Base-by-base conservation (phyloP, 2,797 vertebrate genomes). In the Cichlasoma orientale region DNA sequence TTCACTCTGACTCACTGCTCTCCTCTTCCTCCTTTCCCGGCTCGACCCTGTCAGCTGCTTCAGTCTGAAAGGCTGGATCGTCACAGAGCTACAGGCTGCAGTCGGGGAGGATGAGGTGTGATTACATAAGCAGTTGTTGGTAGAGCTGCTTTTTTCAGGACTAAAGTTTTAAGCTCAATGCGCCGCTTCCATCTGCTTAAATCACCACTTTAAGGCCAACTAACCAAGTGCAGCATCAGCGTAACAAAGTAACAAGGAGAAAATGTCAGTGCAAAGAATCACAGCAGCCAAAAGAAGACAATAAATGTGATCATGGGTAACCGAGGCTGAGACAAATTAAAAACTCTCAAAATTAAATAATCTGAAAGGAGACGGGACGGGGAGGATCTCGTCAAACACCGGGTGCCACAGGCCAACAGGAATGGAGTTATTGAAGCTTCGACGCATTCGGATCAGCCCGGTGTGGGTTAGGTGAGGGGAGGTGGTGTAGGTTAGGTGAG, bases 31-130 rank as follows among this genome's bases (percentile, higher is more conserved):
- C 16, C 61, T 36, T 85, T 25, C 23, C 29, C 78, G n/a, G n/a
- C n/a, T n/a, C n/a, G 72, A 93, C 82, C 86, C 29, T 81, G 86
- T 83, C 92, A 83, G 85, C 59, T 63, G 59, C 59, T 44, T 63
- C 75, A 82, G 75, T 63, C 77, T 83, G 75, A 36, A 33, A 23
- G 70, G 19, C 52, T 12, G 36, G 29, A 33, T 23, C 2, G 13
- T 50, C 56, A 9, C 56, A 36, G 38, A 14, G 29, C 7, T 21
- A 69, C 29, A 47, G 31, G 21, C 29, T 77, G 54, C 4, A 71
- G 73, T 69, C 7, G 1, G 1, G 4, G 36, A 25, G 13, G 36
- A 41, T 41, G 58, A 4, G 25, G 58, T 23, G 13, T 0, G 1
- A 61, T 9, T 41, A 61, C 36, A 41, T 41, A 41, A 61, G 7